A percentile compares a stretch with the other conserved stretches of the same genome.
These are phyloP conservation scores for Tupaia tana DNA, from an alignment of 2,113 vertebrate species.

Conservation along the genomic window DNA sequence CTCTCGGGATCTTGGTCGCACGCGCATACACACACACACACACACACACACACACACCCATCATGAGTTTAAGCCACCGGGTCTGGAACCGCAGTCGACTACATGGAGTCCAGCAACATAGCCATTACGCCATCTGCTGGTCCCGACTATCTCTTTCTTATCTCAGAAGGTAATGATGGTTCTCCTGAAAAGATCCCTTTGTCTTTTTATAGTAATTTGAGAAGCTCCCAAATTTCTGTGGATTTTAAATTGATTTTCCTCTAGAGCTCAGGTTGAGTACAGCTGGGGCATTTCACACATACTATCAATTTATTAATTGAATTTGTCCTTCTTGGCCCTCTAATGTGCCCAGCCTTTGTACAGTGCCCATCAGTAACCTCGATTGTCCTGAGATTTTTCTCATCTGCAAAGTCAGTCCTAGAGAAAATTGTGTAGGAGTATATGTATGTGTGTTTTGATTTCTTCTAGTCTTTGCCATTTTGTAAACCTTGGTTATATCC, in stretches of 20 bases:
- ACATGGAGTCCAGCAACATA: too few relatives aligned
- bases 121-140: too few relatives aligned
- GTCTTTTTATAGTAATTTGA: neutral
- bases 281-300: conserved; percentile 46
- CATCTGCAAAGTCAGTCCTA: neutral
- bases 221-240: conserved; percentile 44
- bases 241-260: conserved; percentile 57
- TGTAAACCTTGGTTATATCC: neutral
- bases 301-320: neutral
- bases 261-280: conserved; percentile 30
- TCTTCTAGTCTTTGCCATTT: conserved; percentile 36
- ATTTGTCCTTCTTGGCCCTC: conserved; percentile 29
- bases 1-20: too few relatives aligned
- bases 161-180: neutral
- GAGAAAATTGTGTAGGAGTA: conserved; percentile 19
- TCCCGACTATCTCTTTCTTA: conserved; percentile 11
- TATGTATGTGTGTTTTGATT: neutral
- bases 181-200: neutral
- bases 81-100: too few relatives aligned
- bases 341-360: conserved; percentile 6
- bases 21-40: too few relatives aligned
- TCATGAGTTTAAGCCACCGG: too few relatives aligned
- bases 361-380: conserved; percentile 29
- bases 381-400: neutral
- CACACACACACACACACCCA: too few relatives aligned